Evolutionary conservation across 2,888 invertebrate genomes (phyloP), one percentile per base, ranked within the genome.

Genomic region (Danaus chrysippus): DNA sequence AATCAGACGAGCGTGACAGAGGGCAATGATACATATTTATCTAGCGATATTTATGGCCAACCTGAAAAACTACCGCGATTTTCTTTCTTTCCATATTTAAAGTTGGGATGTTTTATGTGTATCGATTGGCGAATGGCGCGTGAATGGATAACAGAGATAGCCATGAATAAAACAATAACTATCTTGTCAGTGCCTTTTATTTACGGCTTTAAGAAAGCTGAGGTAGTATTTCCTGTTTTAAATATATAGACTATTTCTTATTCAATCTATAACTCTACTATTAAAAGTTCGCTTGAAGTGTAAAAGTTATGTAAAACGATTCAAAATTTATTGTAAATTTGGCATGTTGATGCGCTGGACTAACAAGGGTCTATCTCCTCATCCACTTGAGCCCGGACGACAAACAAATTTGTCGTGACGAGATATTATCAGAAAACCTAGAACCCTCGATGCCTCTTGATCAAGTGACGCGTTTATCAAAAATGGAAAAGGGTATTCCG

Each of bases 21-120:
- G 83, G 80, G 78, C 86, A 85, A 84, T 83, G 84, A 87, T 88
- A 88, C 85, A 88, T 87, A 88, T 90, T 89, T 87, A 88, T 89
- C 84, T 86, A 81, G 84, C 81, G 82, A 83, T 88, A 90, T 90
- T 90, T 90, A 90, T 87, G 76, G 78, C 73, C 68, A 71, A 71
- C 73, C 76, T 76, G 78, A 83, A 82, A 88, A 83, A 80, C 78
- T 71, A 73, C 71, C 71, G 76, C 79, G 80, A 83, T 82, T 81
- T 83, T 81, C 82, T 78, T 78, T 79, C 78, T 73, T 81, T 86
- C 83, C 82, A 83, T 86, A 86, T 88, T 88, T 88, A 86, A 88
- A 89, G 79, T 87, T 86, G 71, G 68, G 73, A 79, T 82, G 75
- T 75, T 84, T 86, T 85, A 81, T 81, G 78, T 76, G 74, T 61